phyloP scores from a whole-genome alignment of 2,113 vertebrate genomes.

The Taurulus bubalis region DNA sequence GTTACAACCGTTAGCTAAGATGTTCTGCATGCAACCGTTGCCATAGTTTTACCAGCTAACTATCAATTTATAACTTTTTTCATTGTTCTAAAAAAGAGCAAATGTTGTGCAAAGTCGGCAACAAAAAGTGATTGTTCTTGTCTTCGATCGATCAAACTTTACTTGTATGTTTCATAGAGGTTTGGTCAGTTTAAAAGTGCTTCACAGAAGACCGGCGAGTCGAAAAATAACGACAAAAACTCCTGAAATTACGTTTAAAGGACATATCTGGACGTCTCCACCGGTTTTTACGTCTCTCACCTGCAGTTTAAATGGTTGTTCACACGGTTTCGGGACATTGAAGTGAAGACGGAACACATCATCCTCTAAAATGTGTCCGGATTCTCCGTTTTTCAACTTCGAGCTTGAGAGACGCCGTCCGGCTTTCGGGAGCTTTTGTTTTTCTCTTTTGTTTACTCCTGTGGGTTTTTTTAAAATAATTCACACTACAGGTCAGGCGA shows the following conservation, averaged over 20 bases:
- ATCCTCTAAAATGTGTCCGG: neutral
- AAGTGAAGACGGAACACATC: neutral
- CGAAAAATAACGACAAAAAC: too few species aligned
- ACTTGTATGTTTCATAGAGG: neutral
- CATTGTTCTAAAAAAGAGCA: neutral
- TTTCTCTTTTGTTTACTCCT: slow-evolving; percentile 24
- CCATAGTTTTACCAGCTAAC: too few species aligned
- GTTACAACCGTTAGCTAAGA: neutral
- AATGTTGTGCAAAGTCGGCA: neutral
- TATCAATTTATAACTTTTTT: too few species aligned
- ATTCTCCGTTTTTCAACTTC: neutral
- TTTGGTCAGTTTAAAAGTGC: neutral
- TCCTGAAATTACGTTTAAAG: too few species aligned
- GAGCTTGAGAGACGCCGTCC: neutral
- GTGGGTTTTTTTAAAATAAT: slow-evolving; percentile 32
- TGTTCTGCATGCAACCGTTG: neutral
- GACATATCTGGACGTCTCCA: neutral
- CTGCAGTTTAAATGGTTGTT: neutral
- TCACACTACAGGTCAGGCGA: slow-evolving; percentile 13
- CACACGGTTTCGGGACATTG: neutral
- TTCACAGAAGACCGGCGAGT: neutral
- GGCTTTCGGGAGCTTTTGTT: neutral
- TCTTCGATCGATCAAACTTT: neutral
- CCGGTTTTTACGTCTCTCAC: too few species aligned
- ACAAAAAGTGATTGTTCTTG: neutral